These are phyloP conservation scores for Congeria kusceri DNA, from an alignment of 2,888 invertebrate genomes.

Conservation along the genomic window DNA sequence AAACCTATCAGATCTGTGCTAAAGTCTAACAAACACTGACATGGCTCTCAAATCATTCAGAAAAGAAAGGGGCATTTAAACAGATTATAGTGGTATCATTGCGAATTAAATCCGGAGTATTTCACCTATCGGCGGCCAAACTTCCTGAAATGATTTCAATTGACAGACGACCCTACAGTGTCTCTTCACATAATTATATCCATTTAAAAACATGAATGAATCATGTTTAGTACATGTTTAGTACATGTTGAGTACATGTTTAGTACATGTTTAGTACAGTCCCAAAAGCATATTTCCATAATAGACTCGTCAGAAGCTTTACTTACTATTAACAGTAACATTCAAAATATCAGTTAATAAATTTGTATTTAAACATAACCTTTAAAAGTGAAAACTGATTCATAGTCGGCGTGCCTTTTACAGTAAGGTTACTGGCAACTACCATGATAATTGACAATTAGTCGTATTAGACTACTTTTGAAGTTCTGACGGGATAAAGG, in stretches of 20 bases:
- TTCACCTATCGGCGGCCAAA: neutral
- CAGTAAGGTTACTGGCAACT: too few species aligned
- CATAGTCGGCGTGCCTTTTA: neutral
- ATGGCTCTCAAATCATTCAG: neutral
- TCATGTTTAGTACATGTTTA: too few species aligned
- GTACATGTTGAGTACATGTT: too few species aligned
- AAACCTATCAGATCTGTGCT: too few species aligned
- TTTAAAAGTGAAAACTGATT: neutral
- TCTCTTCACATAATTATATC: slow-evolving; percentile 32
- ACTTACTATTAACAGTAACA: too few species aligned
- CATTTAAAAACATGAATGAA: slow-evolving; percentile 7
- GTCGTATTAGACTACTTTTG: slow-evolving; percentile 22
- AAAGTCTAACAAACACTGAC: too few species aligned
- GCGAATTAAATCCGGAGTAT: slow-evolving; percentile 4
- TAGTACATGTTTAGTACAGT: too few species aligned
- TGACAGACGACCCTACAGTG: slow-evolving; percentile 6
- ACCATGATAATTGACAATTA: too few species aligned
- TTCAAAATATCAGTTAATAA: slow-evolving; percentile 1
- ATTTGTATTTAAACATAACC: neutral
- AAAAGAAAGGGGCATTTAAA: neutral
- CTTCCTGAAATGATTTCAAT: slow-evolving; percentile 30
- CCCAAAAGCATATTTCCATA: too few species aligned
- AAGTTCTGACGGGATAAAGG: slow-evolving; percentile 27
- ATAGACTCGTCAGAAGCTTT: too few species aligned
- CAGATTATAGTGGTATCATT: neutral